Evolutionary conservation across 2,888 invertebrate genomes (phyloP), one percentile per base, ranked within the genome.

Genomic region (Ennomos fuscantarius): DNA sequence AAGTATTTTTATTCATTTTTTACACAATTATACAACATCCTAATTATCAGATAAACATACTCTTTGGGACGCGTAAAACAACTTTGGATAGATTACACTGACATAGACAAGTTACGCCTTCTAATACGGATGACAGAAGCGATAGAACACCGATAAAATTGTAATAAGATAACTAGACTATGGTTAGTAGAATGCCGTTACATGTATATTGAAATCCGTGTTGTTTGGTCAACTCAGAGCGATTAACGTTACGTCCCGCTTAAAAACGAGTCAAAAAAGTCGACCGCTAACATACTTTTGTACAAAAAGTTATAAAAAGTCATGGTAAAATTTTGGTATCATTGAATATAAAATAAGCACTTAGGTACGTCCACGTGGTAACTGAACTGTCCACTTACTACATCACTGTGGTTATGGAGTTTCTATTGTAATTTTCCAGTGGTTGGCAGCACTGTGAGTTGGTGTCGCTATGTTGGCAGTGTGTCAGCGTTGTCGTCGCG

Each of bases 1-100:
- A 88, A 82, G 84, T 87, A 84, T 87, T 86, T 87, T 85, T 85
- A 85, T 85, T 65, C 55, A 54, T 83, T 81, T 79, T 88, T 87
- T 90, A 84, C 87, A 92, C 87, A 91, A 89, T 89, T 89, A 88
- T 91, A 92, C 90, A 91, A 87, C 86, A 83, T 80, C 81, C 69
- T 83, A 62, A 78, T 82, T 80, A 82, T 80, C 83, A 80, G 79
- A 85, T 88, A 83, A 85, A 85, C 84, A 86, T 89, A 89, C 78
- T 91, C 91, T 92, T 91, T 92, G 91, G 91, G 86, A 84, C 81
- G 81, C 84, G 74, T 84, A 81, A 84, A 84, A 84, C 79, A 87
- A 87, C 91, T 91, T 91, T 90, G 90, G 90, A 83, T 84, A 81
- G 72, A 77, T 81, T 78, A 76, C 74, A 82, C 71, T 72, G 73